Evolutionary conservation across 2,113 vertebrate genomes (phyloP).

Genomic region (Macrotis lagotis): DNA sequence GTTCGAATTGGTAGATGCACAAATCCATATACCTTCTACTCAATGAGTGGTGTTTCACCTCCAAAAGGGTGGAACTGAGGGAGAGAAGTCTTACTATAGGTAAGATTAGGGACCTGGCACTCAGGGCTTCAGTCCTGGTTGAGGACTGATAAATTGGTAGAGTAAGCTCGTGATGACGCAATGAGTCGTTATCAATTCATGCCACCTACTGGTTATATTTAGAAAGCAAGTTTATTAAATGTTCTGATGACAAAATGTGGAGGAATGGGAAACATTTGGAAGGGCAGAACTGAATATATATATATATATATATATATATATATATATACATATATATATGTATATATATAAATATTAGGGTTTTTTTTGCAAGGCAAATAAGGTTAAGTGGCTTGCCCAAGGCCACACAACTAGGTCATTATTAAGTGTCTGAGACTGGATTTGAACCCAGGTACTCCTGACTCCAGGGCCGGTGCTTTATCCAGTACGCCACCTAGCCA

Average conservation of each 20-base stretch:
- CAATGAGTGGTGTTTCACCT: neutral
- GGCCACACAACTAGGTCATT: too few relatives aligned
- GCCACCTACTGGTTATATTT: neutral
- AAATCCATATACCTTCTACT: neutral
- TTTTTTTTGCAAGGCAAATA: too few relatives aligned
- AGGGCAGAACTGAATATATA: neutral
- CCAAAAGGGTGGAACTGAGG: neutral
- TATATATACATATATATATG: too few relatives aligned
- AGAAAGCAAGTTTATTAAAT: neutral
- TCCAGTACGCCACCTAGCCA: too few relatives aligned
- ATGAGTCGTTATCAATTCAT: neutral
- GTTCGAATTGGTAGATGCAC: neutral
- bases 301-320: too few relatives aligned
- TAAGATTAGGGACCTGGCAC: neutral
- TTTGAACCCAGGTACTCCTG: too few relatives aligned
- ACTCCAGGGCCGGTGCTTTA: too few relatives aligned
- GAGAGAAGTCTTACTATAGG: neutral
- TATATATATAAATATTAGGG: too few relatives aligned
- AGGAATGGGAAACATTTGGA: neutral
- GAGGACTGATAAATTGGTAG: neutral
- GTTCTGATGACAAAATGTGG: neutral
- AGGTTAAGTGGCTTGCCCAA: too few relatives aligned
- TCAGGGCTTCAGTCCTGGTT: neutral
- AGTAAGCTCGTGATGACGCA: neutral
- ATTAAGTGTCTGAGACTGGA: too few relatives aligned